phyloP scores from a whole-genome alignment of 2,113 vertebrate genomes.

The Acinonyx jubatus region DNA sequence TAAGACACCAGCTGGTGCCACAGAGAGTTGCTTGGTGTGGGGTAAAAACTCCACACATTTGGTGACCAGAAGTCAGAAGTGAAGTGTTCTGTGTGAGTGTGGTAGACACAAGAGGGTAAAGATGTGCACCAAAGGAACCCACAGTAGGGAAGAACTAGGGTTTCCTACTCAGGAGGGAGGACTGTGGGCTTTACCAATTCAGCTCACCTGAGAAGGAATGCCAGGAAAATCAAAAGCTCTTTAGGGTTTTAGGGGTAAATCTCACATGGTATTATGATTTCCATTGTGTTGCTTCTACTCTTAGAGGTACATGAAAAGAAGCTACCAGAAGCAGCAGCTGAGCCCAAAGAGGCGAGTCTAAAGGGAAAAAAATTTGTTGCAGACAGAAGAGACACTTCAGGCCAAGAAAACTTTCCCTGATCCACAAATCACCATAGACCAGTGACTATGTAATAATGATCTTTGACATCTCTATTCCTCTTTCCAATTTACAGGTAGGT shows the following conservation, averaged over 20 bases:
- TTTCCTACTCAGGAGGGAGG: not conserved
- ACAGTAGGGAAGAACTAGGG: not conserved
- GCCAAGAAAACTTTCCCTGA: not conserved
- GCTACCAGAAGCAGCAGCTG: not conserved
- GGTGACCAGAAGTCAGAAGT: not conserved
- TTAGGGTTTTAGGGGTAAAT: not conserved
- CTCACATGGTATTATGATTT: not conserved
- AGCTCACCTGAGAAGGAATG: not conserved
- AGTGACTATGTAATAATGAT: not conserved
- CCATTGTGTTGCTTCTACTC: not conserved
- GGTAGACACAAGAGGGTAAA: not conserved
- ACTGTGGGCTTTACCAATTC: not conserved
- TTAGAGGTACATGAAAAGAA: not conserved
- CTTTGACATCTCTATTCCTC: not conserved
- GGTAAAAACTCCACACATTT: not conserved
- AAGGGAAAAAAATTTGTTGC: not conserved
- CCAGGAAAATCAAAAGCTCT: not conserved
- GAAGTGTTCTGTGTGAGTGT: not conserved
- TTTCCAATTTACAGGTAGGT: not conserved
- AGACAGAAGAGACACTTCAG: not conserved
- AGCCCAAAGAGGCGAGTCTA: not conserved
- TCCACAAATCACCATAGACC: not conserved
- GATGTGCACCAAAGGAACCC: not conserved
- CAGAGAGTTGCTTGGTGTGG: not conserved
- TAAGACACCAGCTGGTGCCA: not conserved